Evolutionary conservation across 2,888 invertebrate genomes (phyloP), one percentile per base, ranked within the genome.

Genomic region (Maniola hyperantus): DNA sequence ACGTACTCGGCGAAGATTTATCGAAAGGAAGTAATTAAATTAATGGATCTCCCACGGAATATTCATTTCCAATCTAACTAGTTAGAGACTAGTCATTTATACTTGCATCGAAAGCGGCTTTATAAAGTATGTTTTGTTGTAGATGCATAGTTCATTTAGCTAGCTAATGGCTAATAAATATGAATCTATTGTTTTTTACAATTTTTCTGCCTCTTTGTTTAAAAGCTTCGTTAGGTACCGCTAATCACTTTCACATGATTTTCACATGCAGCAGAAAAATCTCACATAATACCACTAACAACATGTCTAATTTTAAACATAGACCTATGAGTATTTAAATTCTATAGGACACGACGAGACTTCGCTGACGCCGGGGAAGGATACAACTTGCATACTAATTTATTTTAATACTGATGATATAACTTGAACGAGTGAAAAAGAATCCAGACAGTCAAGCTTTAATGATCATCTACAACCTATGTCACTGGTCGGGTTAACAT

Each of bases 361-460:
- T 80, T 73, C 72, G 77, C 75, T 77, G 80, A 74, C 76, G 78
- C 76, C 75, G 81, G 87, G 83, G 88, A 84, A 87, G 83, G 76
- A 71, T 75, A 77, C 78, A 74, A 78, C 80, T 74, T 79, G 89
- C 83, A 90, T 91, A 88, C 87, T 83, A 89, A 90, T 88, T 82
- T 76, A 26, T 82, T 81, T 79, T 80, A 81, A 78, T 80, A 77
- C 66, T 53, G 36, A 55, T 42, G 75, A 70, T 76, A 73, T 73
- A 77, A 83, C 75, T 79, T 84, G 74, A 76, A 80, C 76, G 73
- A 81, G 78, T 77, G 58, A 76, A 82, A 79, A 78, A 75, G 71
- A 58, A 57, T 60, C 64, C 67, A 67, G 71, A 66, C 65, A 72
- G 72, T 74, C 69, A 69, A 71, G 72, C 69, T 65, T 66, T 51